Conservation (phyloP, 2,797 vertebrate species). For the Steatocranus sp. region DNA sequence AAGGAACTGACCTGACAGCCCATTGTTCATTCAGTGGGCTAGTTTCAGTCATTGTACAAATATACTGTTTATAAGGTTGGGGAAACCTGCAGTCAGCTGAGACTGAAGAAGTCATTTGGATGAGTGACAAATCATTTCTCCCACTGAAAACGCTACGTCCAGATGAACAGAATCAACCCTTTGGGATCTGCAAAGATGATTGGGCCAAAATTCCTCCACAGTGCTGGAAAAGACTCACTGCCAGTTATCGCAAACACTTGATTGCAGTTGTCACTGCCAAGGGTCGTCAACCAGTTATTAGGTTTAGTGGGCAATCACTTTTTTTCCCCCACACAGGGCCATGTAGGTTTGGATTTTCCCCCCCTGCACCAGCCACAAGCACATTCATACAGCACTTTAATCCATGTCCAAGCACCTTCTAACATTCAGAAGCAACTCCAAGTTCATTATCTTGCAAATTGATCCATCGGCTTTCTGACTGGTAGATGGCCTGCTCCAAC, state of each 20-base stretch:
- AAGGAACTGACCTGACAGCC: not conserved
- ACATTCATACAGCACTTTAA: not conserved
- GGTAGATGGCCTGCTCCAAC: not conserved
- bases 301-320: not conserved
- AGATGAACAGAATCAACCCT: not conserved
- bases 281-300: not conserved
- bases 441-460: not conserved
- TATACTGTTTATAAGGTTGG: not conserved
- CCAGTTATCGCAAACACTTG: not conserved
- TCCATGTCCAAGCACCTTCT: not conserved
- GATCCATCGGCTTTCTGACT: not conserved
- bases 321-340: not conserved
- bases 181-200: not conserved
- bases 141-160: rapidly evolving
- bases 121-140: not conserved
- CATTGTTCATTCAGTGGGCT: not conserved
- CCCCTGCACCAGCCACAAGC: not conserved
- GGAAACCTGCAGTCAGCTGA: not conserved
- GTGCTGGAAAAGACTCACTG: not conserved
- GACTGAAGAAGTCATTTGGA: not conserved
- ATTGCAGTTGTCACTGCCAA: not conserved
- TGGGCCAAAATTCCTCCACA: not conserved
- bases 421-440: not conserved
- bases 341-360: not conserved
- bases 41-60: not conserved